Percentiles rank a stretch among this genome's conserved stretches.
phyloP scores from a whole-genome alignment of 2,113 vertebrate genomes.

The Oryctolagus cuniculus region mOryCun1.1 NC_091435.1:64587001-64587500 shows the following conservation, averaged over 20 bases:
- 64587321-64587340: not conserved
- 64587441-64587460: not conserved
- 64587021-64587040: not conserved
- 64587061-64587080: not conserved
- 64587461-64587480: not conserved
- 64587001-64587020: conserved; percentile 6
- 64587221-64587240: not conserved
- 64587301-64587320: not conserved
- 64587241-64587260: not conserved
- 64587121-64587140: not conserved
- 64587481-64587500: not conserved
- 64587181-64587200: conserved; percentile 5
- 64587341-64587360: not conserved
- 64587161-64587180: not conserved
- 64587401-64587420: not conserved
- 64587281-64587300: not conserved
- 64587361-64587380: not conserved
- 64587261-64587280: not conserved
- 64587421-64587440: not conserved
- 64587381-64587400: not conserved
- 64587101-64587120: not conserved
- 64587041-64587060: not conserved
- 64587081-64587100: not conserved
- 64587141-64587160: not conserved
- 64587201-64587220: not conserved